These are phyloP conservation scores for Acanthosepion esculentum DNA, from an alignment of 2,888 invertebrate species.

Conservation along the genomic window DNA sequence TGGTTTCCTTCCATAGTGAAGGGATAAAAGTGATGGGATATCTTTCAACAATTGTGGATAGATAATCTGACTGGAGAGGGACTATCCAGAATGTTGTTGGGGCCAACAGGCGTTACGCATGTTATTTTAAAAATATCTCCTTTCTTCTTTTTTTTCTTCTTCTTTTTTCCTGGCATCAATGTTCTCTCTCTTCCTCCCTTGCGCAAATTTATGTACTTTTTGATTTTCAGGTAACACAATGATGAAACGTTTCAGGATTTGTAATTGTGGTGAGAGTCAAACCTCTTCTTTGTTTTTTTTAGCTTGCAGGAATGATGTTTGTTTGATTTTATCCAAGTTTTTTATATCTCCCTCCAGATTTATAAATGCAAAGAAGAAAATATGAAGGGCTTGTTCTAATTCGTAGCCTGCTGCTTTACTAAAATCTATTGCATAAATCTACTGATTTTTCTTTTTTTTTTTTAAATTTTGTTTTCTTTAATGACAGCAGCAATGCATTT, in stretches of 20 bases:
- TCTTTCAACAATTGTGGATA: too few species aligned
- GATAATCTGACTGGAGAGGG: too few species aligned
- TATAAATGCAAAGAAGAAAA: not conserved
- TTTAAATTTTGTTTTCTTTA: not conserved
- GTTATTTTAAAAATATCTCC: too few species aligned
- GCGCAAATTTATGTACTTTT: not conserved
- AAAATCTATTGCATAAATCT: not conserved
- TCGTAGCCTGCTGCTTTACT: not conserved
- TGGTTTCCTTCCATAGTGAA: too few species aligned
- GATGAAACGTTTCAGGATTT: not conserved
- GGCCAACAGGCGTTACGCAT: too few species aligned
- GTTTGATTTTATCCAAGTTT: not conserved
- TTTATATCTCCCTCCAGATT: not conserved
- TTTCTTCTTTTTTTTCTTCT: not conserved
- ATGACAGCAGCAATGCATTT: not conserved
- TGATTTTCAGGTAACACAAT: constrained; percentile 37
- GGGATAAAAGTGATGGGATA: too few species aligned
- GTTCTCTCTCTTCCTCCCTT: not conserved
- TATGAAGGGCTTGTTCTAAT: not conserved
- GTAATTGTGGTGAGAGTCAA: constrained; percentile 42
- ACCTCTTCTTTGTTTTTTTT: not conserved
- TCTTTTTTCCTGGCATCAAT: not conserved
- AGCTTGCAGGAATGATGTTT: constrained; percentile 43
- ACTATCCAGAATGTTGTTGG: too few species aligned
- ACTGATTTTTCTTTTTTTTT: not conserved